Percentiles rank a stretch among this genome's conserved stretches.
These are phyloP conservation scores for Marisa cornuarietis DNA, from an alignment of 1,140 invertebrate species.

Conservation along the genomic window DNA sequence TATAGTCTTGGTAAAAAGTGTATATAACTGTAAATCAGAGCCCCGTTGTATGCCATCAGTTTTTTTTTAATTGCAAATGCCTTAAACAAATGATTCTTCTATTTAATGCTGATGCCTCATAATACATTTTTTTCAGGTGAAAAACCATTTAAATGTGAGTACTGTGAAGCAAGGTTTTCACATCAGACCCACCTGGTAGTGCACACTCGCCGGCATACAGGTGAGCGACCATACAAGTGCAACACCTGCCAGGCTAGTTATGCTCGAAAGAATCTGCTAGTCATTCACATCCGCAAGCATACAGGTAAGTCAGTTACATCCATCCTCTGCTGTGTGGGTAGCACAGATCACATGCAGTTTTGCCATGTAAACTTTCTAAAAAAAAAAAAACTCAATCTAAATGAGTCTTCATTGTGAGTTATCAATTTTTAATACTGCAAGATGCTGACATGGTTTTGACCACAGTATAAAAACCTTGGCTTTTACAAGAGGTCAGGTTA, in stretches of 20 bases:
- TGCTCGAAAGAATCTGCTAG: conserved; percentile 18
- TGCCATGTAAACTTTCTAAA: no score
- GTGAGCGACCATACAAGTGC: conserved; percentile 20
- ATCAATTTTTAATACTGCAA: neutral
- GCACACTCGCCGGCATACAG: conserved; percentile 19
- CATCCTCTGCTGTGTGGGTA: neutral
- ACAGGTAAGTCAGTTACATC: neutral
- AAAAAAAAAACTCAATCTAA: neutral
- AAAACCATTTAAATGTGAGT: conserved; percentile 12
- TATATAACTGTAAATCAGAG: no score
- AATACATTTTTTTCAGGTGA: conserved; percentile 3
- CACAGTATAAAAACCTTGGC: no score
- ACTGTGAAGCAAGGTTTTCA: conserved; percentile 16
- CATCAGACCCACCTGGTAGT: conserved; percentile 25
- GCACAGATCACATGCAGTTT: no score
- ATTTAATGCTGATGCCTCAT: neutral
- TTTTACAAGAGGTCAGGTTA: no score
- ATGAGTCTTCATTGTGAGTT: neutral
- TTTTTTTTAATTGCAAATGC: neutral
- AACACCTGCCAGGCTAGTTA: conserved; percentile 13
- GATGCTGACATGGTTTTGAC: neutral
- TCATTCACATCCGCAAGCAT: conserved; percentile 17
- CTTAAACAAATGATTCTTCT: neutral
- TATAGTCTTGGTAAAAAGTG: no score
- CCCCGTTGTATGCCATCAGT: no score